A percentile compares a stretch with the other conserved stretches of the same genome.
phyloP scores from a whole-genome alignment of 2,888 invertebrate species.

The Synanthedon andrenaeformis region DNA sequence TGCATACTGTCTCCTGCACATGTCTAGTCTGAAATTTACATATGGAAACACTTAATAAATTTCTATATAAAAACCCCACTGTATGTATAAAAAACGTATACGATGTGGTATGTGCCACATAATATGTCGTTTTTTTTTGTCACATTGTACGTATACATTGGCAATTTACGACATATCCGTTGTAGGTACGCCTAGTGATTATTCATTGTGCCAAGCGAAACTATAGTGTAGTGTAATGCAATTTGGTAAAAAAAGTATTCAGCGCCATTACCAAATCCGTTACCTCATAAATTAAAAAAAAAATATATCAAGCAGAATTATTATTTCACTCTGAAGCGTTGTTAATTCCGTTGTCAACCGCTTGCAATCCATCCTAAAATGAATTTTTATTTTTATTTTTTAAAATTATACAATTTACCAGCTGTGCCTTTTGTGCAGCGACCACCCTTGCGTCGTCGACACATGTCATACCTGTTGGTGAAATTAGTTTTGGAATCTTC shows the following conservation, averaged over 20 bases:
- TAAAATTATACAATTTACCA: conserved; percentile 77
- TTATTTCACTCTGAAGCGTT: conserved; percentile 52
- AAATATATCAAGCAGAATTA: conserved; percentile 53
- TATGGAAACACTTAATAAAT: conserved; percentile 60
- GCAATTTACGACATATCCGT: background rate
- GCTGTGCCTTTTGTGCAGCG: conserved; percentile 98
- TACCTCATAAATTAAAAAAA: conserved; percentile 51
- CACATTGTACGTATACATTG: background rate
- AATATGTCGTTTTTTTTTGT: background rate
- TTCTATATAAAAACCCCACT: conserved; percentile 15
- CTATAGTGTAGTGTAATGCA: conserved; percentile 13
- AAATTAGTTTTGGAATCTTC: conserved; percentile 53
- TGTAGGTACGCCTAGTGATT: conserved; percentile 1
- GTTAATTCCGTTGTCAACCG: conserved; percentile 59
- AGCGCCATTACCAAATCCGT: conserved; percentile 70
- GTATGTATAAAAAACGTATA: background rate
- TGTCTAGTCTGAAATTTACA: conserved; percentile 93
- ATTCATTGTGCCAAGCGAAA: conserved; percentile 15
- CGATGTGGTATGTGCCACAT: no score
- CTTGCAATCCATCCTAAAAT: conserved; percentile 37
- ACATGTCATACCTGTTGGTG: conserved; percentile 95
- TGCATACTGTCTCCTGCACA: conserved; percentile 96
- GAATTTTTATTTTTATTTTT: conserved; percentile 29
- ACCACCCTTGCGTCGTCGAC: conserved; percentile 95
- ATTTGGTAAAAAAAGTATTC: conserved; percentile 32